phyloP scores from a whole-genome alignment of 2,113 vertebrate genomes.

The Lichenostomus cassidix region DNA sequence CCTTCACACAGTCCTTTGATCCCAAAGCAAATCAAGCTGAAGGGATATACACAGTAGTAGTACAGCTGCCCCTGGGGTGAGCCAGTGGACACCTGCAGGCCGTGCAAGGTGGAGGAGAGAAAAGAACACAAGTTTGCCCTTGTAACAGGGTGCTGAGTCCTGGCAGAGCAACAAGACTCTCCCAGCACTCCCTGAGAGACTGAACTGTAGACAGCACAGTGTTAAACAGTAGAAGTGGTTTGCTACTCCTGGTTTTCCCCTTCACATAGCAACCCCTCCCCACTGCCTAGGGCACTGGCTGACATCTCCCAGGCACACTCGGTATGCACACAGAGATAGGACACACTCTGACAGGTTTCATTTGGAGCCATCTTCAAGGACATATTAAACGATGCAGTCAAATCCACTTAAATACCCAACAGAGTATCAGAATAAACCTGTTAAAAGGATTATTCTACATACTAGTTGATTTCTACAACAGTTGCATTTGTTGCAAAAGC shows the following conservation, averaged over 20 bases:
- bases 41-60: neutral
- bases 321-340: neutral
- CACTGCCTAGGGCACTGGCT: neutral
- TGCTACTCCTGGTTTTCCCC: neutral
- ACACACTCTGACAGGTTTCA: slow-evolving; percentile 5
- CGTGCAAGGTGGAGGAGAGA: neutral
- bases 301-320: slow-evolving; percentile 14
- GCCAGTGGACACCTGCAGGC: neutral
- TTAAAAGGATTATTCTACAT: slow-evolving; percentile 41
- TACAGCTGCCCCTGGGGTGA: neutral
- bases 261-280: slow-evolving; percentile 6
- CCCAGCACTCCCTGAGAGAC: neutral
- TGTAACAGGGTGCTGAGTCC: neutral
- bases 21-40: neutral
- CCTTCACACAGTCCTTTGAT: neutral
- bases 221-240: neutral
- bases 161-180: neutral
- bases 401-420: slow-evolving; percentile 21
- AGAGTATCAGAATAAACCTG: slow-evolving; percentile 23
- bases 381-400: neutral
- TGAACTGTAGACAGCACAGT: neutral
- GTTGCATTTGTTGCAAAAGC: slow-evolving; percentile 24
- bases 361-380: slow-evolving; percentile 32
- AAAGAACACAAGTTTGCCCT: neutral
- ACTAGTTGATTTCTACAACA: neutral